Percentiles rank a stretch among this genome's conserved stretches.
Evolutionary conservation across 2,888 invertebrate genomes (phyloP).

Genomic region (Ennomos erosarius): DNA sequence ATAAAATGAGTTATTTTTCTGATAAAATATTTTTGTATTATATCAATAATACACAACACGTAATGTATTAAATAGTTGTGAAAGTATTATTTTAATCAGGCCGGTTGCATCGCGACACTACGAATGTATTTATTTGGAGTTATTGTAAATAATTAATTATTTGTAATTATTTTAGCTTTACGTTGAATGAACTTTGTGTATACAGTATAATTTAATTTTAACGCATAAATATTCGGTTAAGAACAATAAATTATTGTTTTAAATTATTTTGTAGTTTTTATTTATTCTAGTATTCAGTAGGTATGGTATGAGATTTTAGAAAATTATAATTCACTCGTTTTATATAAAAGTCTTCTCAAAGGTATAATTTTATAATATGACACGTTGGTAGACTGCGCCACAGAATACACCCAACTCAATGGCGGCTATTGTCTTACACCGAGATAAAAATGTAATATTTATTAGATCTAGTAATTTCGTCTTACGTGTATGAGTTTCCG

Average conservation of each 20-base stretch:
- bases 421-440: no score
- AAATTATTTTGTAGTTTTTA: constrained; percentile 54
- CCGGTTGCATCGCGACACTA: constrained; percentile 42
- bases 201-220: constrained; percentile 72
- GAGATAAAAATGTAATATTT: no score
- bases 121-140: constrained; percentile 53
- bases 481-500: constrained; percentile 83
- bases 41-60: constrained; percentile 39
- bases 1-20: constrained; percentile 52
- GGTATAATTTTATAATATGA: no score
- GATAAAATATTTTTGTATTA: constrained; percentile 58
- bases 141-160: constrained; percentile 71
- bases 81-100: constrained; percentile 36
- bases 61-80: constrained; percentile 28
- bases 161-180: constrained; percentile 62
- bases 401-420: no score
- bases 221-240: constrained; percentile 71
- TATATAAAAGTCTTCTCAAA: no score
- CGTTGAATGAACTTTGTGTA: constrained; percentile 68
- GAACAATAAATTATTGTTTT: constrained; percentile 84
- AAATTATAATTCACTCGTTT: no score
- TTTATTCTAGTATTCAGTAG: neutral
- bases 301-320: no score
- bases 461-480: neutral
- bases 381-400: no score